Conservation (phyloP, 2,113 vertebrate genomes). For the Rhinogobius similis region DNA sequence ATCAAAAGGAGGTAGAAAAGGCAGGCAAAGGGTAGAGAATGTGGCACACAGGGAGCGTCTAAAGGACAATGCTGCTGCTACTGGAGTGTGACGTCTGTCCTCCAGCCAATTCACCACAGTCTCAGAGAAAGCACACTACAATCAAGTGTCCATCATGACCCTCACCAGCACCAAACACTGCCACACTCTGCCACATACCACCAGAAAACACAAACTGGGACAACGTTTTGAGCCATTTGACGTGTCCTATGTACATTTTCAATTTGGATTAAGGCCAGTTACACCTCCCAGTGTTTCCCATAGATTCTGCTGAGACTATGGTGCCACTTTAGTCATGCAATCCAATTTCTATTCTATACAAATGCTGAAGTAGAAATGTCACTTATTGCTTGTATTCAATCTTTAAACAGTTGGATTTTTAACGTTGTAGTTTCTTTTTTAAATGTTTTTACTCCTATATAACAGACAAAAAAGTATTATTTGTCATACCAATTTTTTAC, state of each 20-base stretch:
- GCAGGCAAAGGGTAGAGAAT: constrained; percentile 59
- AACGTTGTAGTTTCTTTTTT: too few relatives aligned
- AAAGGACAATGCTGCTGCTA: constrained; percentile 75
- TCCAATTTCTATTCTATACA: too few relatives aligned
- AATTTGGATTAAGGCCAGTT: background rate
- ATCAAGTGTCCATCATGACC: constrained; percentile 62
- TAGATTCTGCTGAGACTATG: too few relatives aligned
- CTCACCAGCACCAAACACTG: constrained; percentile 41
- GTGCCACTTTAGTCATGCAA: too few relatives aligned
- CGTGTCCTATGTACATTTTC: background rate
- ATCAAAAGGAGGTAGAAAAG: constrained; percentile 5
- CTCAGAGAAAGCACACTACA: constrained; percentile 65
- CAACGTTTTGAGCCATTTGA: background rate
- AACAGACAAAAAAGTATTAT: too few relatives aligned
- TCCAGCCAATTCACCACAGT: constrained; percentile 64
- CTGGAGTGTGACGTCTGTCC: constrained; percentile 72
- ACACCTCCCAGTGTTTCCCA: too few relatives aligned
- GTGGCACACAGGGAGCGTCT: constrained; percentile 68
- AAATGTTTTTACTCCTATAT: too few relatives aligned
- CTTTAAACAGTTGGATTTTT: too few relatives aligned
- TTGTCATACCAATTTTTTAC: too few relatives aligned
- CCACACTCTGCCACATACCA: constrained; percentile 19
- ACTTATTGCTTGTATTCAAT: too few relatives aligned
- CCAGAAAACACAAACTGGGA: constrained; percentile 15
- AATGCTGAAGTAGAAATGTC: too few relatives aligned